Evolutionary conservation across 2,113 vertebrate genomes (phyloP), one percentile per base, ranked within the genome.

Genomic region (Apteryx mantelli): DNA sequence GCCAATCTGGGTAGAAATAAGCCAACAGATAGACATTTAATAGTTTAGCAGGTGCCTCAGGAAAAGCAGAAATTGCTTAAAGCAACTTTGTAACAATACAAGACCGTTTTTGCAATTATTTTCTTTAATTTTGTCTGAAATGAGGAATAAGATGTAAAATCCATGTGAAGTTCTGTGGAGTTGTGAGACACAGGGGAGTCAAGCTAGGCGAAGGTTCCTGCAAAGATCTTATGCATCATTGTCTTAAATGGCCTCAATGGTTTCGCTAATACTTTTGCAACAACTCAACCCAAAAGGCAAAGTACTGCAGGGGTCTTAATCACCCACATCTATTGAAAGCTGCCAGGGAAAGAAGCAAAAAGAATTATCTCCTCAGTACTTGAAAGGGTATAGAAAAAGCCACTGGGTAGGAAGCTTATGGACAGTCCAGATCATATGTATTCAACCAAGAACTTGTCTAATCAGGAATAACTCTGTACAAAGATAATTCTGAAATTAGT

Each of bases 71-170:
- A 94, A 86, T 44, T 86, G 56, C 73, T 75, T 73, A 75, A 89
- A 92, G 38, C 32, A 85, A 68, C 11, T 2, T 64, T 64, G 61
- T 53, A 25, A 60, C 28, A 25, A 70, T 21, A 82, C n/a, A 73
- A 74, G 52, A 84, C 71, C n/a, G 25, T 32, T 73, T 82, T 88
- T 52, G 50, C n/a, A 92, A 86, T 55, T 79, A 78, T 85, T 91
- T 78, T 81, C 26, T 92, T 93, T 40, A 74, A 83, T 91, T 89
- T 94, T 68, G 12, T 48, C 71, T 68, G 65, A 95, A 97, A 80
- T 4, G 5, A 85, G 53, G 65, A 91, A 84, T 80, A 82, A 95
- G 91, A 77, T 1, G 2, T 60, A 89, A 92, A 91, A 44, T 17
- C 17, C 42, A 36, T 21, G 0, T 40, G 78, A 82, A 83, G 74